A percentile compares a stretch with the other conserved stretches of the same genome.
Evolutionary conservation across 2,888 invertebrate genomes (phyloP).

Genomic region (Therioaphis trifolii): DNA sequence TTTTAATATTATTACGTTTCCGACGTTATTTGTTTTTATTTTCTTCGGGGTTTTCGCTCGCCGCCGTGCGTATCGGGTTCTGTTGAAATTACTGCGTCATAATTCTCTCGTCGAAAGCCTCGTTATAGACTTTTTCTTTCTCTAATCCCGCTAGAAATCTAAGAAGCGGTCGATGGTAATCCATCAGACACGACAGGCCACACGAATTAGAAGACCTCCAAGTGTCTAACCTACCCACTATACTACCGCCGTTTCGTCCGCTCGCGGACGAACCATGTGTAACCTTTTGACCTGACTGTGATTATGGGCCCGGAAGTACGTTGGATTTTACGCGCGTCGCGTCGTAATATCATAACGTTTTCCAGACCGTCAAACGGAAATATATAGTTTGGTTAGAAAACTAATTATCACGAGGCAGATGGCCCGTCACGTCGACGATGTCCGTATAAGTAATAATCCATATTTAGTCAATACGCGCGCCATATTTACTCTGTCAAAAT

Average conservation of each 20-base stretch:
- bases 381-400: too few relatives aligned
- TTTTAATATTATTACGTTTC: slow-evolving; percentile 5
- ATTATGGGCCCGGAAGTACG: background rate
- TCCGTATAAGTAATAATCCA: too few relatives aligned
- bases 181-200: slow-evolving; percentile 16
- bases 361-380: too few relatives aligned
- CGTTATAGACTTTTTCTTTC: background rate
- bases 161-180: slow-evolving; percentile 33
- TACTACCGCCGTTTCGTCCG: background rate
- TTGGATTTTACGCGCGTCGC: too few relatives aligned
- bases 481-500: too few relatives aligned
- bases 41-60: background rate
- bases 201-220: slow-evolving; percentile 40
- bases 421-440: too few relatives aligned
- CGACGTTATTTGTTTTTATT: too few relatives aligned
- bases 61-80: background rate
- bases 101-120: background rate
- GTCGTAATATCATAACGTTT: too few relatives aligned
- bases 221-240: background rate
- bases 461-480: too few relatives aligned
- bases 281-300: slow-evolving; percentile 23
- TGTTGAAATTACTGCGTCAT: background rate
- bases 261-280: slow-evolving; percentile 4
- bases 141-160: slow-evolving; percentile 28
- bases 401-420: too few relatives aligned